These are phyloP conservation scores for Varanus komodoensis DNA, from an alignment of 2,113 vertebrate genomes.

Conservation along the genomic window DNA sequence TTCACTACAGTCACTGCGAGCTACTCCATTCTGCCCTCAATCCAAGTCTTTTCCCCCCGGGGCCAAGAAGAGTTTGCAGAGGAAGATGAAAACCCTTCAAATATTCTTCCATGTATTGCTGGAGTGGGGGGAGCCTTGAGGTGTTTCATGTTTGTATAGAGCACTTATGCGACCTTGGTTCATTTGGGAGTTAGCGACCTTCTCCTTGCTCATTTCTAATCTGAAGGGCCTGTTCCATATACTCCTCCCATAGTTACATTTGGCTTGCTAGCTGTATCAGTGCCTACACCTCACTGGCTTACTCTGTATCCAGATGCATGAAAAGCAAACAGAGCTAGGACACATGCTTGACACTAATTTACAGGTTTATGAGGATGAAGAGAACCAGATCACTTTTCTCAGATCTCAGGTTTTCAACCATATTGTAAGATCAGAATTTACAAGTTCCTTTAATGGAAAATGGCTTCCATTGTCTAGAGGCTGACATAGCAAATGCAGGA, in stretches of 20 bases:
- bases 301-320: no score
- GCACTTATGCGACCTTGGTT: neutral
- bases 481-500: neutral
- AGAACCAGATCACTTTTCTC: neutral
- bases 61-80: no score
- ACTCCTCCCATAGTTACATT: neutral
- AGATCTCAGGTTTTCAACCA: neutral
- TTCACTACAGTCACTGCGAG: no score
- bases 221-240: neutral
- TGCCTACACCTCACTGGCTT: no score
- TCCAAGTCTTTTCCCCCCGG: no score
- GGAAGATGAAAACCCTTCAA: no score
- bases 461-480: neutral
- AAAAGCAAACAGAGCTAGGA: neutral
- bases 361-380: neutral
- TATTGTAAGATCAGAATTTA: neutral
- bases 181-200: neutral
- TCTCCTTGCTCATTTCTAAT: neutral
- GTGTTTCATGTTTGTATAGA: neutral
- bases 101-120: no score
- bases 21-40: no score
- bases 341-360: neutral
- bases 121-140: no score
- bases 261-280: no score
- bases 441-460: neutral